Percentiles rank a stretch among this genome's conserved stretches.
Conservation (phyloP, 2,797 vertebrate genomes). For the Eospalax fontanierii region DNA sequence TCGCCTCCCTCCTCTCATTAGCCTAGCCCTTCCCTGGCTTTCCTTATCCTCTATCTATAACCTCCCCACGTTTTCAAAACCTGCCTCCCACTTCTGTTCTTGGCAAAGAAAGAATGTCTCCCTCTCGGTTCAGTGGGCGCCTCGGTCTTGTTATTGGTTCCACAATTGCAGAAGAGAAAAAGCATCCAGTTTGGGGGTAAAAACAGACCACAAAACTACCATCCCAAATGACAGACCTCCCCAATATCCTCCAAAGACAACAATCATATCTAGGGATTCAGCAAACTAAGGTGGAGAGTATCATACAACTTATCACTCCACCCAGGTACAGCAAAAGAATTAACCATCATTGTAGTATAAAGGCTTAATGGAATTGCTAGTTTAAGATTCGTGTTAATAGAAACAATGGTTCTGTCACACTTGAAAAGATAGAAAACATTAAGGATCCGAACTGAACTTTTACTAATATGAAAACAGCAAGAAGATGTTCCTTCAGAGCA, state of each 20-base stretch:
- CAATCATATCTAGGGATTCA: background rate
- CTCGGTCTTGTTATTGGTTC: background rate
- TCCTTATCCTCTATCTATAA: background rate
- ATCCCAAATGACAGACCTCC: background rate
- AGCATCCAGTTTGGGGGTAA: background rate
- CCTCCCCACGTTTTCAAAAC: background rate
- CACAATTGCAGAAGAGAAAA: background rate
- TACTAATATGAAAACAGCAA: background rate
- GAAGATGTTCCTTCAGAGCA: background rate
- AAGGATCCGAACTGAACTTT: background rate
- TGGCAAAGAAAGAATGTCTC: background rate
- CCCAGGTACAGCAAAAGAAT: conserved; percentile 51
- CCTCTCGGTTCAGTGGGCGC: background rate
- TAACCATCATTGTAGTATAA: conserved; percentile 47
- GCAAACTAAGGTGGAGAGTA: background rate
- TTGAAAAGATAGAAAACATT: conserved; percentile 27
- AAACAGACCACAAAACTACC: background rate
- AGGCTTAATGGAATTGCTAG: conserved; percentile 54
- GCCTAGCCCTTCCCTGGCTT: background rate
- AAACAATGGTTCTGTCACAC: conserved; percentile 20
- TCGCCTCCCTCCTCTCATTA: background rate
- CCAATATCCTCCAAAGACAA: conserved; percentile 45
- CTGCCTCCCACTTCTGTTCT: background rate
- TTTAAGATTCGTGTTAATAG: conserved; percentile 42
- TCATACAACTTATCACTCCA: background rate